A percentile compares a stretch with the other conserved stretches of the same genome.
Conservation (phyloP, 2,888 invertebrate species). For the Halictus ligatus region DNA sequence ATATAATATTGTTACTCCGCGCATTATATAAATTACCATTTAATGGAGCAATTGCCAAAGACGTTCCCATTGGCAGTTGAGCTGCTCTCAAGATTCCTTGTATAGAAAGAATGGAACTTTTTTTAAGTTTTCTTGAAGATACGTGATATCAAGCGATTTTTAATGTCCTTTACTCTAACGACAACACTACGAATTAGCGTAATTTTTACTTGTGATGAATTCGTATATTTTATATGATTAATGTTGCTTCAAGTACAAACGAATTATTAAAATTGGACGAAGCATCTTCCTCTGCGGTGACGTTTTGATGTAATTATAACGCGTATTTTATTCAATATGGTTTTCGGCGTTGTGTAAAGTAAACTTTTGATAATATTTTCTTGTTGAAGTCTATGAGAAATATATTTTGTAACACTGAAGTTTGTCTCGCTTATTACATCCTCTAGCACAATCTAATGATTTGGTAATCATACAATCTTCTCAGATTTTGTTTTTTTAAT, state of each 20-base stretch:
- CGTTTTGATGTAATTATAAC: constrained; percentile 32
- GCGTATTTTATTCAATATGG: constrained; percentile 25
- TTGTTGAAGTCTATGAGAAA: constrained; percentile 57
- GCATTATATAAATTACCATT: constrained; percentile 7
- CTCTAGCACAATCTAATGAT: neutral
- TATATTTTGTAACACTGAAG: constrained; percentile 60
- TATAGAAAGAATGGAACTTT: neutral
- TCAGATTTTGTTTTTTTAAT: neutral
- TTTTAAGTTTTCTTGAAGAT: constrained; percentile 11
- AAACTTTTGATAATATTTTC: constrained; percentile 61
- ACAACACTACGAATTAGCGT: neutral
- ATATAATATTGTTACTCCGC: neutral
- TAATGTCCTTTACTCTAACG: neutral
- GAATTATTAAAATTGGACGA: neutral
- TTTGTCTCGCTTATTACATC: neutral
- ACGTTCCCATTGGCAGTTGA: constrained; percentile 31
- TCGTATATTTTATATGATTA: constrained; percentile 7
- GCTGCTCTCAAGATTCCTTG: constrained; percentile 13
- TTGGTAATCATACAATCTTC: neutral
- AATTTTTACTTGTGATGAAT: neutral
- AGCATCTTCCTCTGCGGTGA: neutral
- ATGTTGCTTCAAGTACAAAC: constrained; percentile 25
- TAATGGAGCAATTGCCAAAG: constrained; percentile 44
- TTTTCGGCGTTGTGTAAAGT: constrained; percentile 33
- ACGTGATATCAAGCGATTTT: constrained; percentile 25